Conservation (phyloP, 2,888 invertebrate genomes). For the Cryptophagus acutangulus region DNA sequence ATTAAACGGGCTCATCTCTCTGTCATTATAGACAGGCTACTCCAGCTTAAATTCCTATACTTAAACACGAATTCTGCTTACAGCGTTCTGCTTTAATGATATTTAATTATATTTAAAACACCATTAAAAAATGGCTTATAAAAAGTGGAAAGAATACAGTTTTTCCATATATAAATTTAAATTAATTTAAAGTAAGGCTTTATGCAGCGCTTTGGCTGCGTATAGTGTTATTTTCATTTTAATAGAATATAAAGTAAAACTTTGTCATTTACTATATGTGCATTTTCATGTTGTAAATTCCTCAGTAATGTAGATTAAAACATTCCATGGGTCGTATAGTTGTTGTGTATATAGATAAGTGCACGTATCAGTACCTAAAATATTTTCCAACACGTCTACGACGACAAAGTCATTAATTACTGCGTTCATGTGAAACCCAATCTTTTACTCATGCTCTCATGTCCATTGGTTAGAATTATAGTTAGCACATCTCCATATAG, state of each 20-base stretch:
- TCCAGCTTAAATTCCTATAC: too few species aligned
- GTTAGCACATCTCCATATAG: slow-evolving; percentile 27
- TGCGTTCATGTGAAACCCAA: slow-evolving; percentile 31
- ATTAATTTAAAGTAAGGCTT: too few species aligned
- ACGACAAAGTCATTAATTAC: slow-evolving; percentile 28
- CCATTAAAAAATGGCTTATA: not conserved
- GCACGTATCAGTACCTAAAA: slow-evolving; percentile 22
- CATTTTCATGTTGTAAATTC: slow-evolving; percentile 6
- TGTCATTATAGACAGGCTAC: too few species aligned
- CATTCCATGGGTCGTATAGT: slow-evolving; percentile 20
- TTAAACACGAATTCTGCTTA: not conserved
- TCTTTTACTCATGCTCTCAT: slow-evolving; percentile 24
- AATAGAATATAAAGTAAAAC: too few species aligned
- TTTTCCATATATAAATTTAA: too few species aligned
- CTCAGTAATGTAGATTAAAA: slow-evolving; percentile 26
- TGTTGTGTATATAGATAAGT: slow-evolving; percentile 28
- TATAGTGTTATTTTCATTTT: too few species aligned
- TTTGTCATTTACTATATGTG: not conserved
- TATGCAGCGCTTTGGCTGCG: too few species aligned
- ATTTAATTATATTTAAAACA: not conserved
- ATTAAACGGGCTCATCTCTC: not conserved
- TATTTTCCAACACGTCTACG: slow-evolving; percentile 29
- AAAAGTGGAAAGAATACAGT: not conserved
- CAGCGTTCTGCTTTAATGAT: not conserved
- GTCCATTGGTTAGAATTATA: slow-evolving; percentile 28